Conservation (phyloP, 2,113 vertebrate genomes). For the Syngnathoides biaculeatus region DNA sequence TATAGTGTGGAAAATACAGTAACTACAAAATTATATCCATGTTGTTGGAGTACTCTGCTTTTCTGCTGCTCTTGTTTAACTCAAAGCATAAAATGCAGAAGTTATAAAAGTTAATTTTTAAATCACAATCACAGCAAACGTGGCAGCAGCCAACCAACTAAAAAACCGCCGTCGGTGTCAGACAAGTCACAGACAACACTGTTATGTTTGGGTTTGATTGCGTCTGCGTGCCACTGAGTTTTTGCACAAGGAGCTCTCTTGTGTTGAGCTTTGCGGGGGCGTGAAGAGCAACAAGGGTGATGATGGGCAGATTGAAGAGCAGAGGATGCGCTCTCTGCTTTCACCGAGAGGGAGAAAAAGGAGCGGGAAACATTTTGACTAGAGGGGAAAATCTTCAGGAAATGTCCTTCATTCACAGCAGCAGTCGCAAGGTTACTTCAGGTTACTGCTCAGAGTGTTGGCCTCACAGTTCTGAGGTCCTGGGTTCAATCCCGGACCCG, state of each 20-base stretch:
- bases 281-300: neutral
- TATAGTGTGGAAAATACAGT: too few relatives aligned
- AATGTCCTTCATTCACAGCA: neutral
- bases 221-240: neutral
- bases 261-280: neutral
- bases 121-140: neutral
- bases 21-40: too few relatives aligned
- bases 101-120: neutral
- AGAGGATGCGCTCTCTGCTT: neutral
- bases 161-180: neutral
- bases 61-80: neutral
- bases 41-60: neutral
- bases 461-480: too few relatives aligned
- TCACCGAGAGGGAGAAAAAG: neutral
- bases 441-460: too few relatives aligned
- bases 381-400: neutral
- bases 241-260: neutral
- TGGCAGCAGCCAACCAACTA: neutral
- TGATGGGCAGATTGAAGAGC: neutral
- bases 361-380: neutral
- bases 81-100: neutral
- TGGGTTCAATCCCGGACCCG: too few relatives aligned
- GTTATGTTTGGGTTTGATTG: neutral
- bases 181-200: neutral
- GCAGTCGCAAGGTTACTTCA: too few relatives aligned